phyloP scores from a whole-genome alignment of 2,888 invertebrate species.

The Carabus problematicus region DNA sequence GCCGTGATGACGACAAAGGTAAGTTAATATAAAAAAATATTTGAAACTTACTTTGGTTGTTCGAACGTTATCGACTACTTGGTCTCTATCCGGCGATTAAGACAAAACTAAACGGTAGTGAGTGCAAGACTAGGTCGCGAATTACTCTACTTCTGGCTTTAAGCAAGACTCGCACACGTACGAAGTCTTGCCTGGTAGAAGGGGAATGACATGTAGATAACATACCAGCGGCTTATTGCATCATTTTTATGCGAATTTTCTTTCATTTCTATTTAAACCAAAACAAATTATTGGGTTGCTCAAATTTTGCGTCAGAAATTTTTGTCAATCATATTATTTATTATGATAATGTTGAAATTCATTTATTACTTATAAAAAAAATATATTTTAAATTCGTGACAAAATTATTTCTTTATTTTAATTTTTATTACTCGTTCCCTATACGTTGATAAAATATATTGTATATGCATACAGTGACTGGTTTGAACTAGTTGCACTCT shows the following conservation, averaged over 20 bases:
- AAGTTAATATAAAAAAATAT: too few species aligned
- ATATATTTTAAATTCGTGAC: too few species aligned
- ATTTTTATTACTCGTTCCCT: too few species aligned
- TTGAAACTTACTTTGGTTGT: too few species aligned
- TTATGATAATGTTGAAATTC: background rate
- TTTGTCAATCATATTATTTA: constrained; percentile 15
- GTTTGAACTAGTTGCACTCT: too few species aligned
- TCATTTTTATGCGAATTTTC: constrained; percentile 18
- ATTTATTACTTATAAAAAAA: background rate
- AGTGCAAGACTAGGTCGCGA: constrained; percentile 10
- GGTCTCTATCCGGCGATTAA: too few species aligned
- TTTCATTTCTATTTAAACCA: background rate
- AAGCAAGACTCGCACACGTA: background rate
- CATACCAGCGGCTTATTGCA: constrained; percentile 21
- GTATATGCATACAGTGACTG: too few species aligned
- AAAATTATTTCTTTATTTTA: too few species aligned
- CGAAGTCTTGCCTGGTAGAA: constrained; percentile 12
- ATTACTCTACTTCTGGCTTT: constrained; percentile 21
- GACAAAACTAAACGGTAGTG: constrained; percentile 6
- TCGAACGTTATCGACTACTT: too few species aligned
- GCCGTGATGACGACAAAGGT: too few species aligned
- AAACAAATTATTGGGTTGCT: constrained; percentile 7
- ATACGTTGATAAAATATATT: too few species aligned
- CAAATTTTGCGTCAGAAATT: constrained; percentile 18
- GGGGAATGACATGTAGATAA: constrained; percentile 25